Conservation (phyloP, 2,888 invertebrate species). For the Thereva unica region DNA sequence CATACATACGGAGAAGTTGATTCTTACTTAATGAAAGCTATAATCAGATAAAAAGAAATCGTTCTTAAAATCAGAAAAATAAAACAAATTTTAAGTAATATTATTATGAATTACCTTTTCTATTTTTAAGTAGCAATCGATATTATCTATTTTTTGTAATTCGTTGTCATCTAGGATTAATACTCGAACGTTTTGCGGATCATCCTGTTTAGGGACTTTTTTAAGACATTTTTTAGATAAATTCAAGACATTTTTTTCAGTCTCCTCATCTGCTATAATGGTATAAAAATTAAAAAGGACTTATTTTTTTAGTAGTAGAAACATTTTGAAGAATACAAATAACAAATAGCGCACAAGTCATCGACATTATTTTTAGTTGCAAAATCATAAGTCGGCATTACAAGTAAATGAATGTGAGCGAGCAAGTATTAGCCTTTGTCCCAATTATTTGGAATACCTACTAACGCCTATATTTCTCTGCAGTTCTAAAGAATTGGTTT, state of each 20-base stretch:
- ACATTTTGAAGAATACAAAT: too few relatives aligned
- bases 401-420: too few relatives aligned
- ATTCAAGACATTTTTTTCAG: slow-evolving; percentile 64
- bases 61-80: slow-evolving; percentile 31
- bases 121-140: slow-evolving; percentile 78
- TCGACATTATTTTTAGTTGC: too few relatives aligned
- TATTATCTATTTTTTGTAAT: slow-evolving; percentile 82
- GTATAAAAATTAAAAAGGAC: slow-evolving; percentile 9
- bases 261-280: slow-evolving; percentile 53
- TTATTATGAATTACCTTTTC: slow-evolving; percentile 67
- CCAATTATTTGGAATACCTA: too few relatives aligned
- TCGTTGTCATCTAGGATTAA: slow-evolving; percentile 86
- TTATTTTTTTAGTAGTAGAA: neutral
- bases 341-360: too few relatives aligned
- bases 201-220: slow-evolving; percentile 74
- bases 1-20: slow-evolving; percentile 84
- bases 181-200: slow-evolving; percentile 69
- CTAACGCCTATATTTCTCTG: too few relatives aligned
- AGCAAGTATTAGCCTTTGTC: too few relatives aligned
- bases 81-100: slow-evolving; percentile 9
- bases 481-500: too few relatives aligned
- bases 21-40: slow-evolving; percentile 86
- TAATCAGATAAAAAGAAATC: slow-evolving; percentile 48
- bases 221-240: slow-evolving; percentile 78
- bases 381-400: too few relatives aligned